Conservation (phyloP, 1,140 invertebrate genomes). For the Psilanteris sp. region DNA sequence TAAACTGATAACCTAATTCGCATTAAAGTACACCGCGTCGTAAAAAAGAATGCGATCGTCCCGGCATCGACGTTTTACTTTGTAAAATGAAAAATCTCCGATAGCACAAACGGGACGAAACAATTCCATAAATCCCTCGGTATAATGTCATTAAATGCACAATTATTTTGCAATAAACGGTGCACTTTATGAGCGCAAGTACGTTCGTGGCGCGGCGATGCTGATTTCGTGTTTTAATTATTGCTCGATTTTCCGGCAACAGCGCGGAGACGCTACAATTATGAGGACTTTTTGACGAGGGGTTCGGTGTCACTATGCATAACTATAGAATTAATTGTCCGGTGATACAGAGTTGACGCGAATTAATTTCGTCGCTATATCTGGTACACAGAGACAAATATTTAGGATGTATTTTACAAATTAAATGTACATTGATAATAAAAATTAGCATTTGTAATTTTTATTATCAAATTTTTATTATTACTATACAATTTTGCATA, state of each 20-base stretch:
- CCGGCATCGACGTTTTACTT: no score
- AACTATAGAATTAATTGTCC: slow-evolving; percentile 19
- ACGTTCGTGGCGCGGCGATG: slow-evolving; percentile 8
- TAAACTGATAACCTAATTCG: no score
- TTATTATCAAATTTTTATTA: no score
- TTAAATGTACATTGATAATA: no score
- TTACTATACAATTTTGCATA: no score
- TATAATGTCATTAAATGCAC: slow-evolving; percentile 26
- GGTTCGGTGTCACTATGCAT: slow-evolving; percentile 11
- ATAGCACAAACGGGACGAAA: no score
- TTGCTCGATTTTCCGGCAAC: background rate
- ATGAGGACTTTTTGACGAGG: slow-evolving; percentile 13
- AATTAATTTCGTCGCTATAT: slow-evolving; percentile 38
- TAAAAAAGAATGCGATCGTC: no score
- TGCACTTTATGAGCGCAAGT: slow-evolving; percentile 22
- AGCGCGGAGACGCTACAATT: slow-evolving; percentile 21
- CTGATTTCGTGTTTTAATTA: slow-evolving; percentile 36
- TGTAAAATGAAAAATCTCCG: no score
- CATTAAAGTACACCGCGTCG: no score
- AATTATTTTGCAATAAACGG: slow-evolving; percentile 47
- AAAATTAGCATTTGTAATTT: no score
- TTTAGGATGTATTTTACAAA: no score
- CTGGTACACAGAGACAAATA: no score
- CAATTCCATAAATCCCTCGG: slow-evolving; percentile 14
- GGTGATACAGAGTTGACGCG: background rate